Base-by-base conservation (phyloP, 1,140 invertebrate species). In the Acyrthosiphon pisum region DNA sequence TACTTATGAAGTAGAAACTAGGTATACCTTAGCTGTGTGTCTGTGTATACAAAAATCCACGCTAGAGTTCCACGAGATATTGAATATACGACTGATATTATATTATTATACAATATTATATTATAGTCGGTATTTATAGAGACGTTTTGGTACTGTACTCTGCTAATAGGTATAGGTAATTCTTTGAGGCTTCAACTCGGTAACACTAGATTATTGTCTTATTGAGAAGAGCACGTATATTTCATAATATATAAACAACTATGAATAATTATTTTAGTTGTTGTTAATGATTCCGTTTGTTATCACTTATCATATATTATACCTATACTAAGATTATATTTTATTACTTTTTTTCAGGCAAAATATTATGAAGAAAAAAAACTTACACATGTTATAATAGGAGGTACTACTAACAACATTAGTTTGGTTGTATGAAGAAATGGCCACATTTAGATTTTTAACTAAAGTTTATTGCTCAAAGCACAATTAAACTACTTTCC, bases 371-470 rank as follows among this genome's bases (percentile, higher is more conserved):
- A 96, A 18, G 94, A 95, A 94, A 96, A 96, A 20, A 96, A 97
- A 94, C 46, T 97, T 6, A 94, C 96, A 14, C 97, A 97, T 94
- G 96, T 97, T 93, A 93, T 95, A 41, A 95, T 97, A 93, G 97
- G 97, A 46, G 95, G 94, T 20, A 83, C 46, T 96, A n/a, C 94
- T 95, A 91, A 96, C 97, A 41, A 18, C 96, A 30, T 93, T 95
- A 35, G 95, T 96, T 35, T 97, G 97, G 97, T 95, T 95, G 2
- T 96, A 96, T 94, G 97, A 98, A 95, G 97, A 98, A 95, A 86
- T 93, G 22, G 44, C 91, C 26, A 93, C 91, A 7, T 84, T 93
- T 84, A 93, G 26, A 18, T 86, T 93, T 35, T n/a, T 93, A 50
- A 56, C 0, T 41, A 93, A 93, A 93, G 81, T 93, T 44, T 93